Conservation (phyloP, 2,797 vertebrate species). For the Mareca strepera region DNA sequence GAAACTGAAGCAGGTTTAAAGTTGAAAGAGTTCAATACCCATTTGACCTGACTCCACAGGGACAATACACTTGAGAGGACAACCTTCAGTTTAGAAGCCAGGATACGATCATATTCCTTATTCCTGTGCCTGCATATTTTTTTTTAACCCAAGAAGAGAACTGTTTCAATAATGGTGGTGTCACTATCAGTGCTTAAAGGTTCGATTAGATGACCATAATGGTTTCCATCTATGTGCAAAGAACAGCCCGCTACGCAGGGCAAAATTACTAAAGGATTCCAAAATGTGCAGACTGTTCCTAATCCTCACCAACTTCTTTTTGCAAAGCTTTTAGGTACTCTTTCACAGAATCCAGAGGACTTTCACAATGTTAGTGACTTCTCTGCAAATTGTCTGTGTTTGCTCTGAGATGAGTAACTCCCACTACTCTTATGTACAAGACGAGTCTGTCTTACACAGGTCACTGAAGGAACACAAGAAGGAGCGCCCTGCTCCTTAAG, state of each 20-base stretch:
- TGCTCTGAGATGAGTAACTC: background rate
- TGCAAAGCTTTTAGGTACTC: background rate
- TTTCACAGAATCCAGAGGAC: background rate
- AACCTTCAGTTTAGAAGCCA: background rate
- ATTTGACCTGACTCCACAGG: background rate
- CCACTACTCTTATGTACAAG: background rate
- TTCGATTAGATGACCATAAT: background rate
- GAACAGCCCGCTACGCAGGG: too few relatives aligned
- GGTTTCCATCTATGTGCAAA: background rate
- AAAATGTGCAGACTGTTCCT: background rate
- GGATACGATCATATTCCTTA: too few relatives aligned
- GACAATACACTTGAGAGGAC: background rate
- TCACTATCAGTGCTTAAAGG: background rate
- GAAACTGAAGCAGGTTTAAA: background rate
- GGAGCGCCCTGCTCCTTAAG: background rate
- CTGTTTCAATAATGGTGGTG: background rate
- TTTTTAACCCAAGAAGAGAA: background rate
- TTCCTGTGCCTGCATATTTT: too few relatives aligned
- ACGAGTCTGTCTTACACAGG: background rate
- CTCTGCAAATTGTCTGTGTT: background rate
- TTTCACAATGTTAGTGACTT: background rate
- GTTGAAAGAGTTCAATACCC: background rate
- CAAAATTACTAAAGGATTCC: background rate
- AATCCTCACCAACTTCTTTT: background rate
- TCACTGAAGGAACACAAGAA: background rate